These are phyloP conservation scores for Xanthorhoe spadicearia DNA, from an alignment of 2,888 invertebrate genomes.

Conservation along the genomic window DNA sequence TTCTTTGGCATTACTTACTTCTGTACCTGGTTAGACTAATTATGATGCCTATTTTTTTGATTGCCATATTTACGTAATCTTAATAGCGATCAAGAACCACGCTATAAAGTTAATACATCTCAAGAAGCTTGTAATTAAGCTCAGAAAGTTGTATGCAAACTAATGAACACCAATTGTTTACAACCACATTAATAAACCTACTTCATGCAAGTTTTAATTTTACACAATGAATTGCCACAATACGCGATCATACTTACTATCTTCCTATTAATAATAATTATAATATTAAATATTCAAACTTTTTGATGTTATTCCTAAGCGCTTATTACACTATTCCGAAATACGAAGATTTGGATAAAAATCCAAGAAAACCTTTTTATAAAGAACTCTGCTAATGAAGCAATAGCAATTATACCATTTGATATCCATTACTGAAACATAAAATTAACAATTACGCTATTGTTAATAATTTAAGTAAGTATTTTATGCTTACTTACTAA, in stretches of 20 bases:
- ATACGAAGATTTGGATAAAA: not conserved
- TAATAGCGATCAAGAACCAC: not conserved
- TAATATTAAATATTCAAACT: conserved; percentile 2
- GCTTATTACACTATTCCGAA: conserved; percentile 10
- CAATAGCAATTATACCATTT: too few relatives aligned
- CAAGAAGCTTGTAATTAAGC: not conserved
- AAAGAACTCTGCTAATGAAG: too few relatives aligned
- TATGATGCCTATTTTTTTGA: not conserved
- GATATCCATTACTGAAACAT: too few relatives aligned
- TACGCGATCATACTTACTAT: not conserved
- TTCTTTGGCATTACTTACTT: conserved; percentile 63
- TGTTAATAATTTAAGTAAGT: too few relatives aligned
- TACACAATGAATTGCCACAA: not conserved
- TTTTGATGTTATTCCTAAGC: not conserved
- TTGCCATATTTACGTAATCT: not conserved
- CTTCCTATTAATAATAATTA: not conserved
- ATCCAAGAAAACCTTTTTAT: too few relatives aligned
- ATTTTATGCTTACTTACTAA: too few relatives aligned
- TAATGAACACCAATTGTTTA: not conserved
- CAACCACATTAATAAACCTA: not conserved
- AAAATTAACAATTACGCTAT: too few relatives aligned
- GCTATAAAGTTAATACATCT: not conserved
- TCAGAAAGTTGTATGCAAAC: not conserved
- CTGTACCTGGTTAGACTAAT: conserved; percentile 66
- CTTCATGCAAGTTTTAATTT: not conserved